A percentile compares a stretch with the other conserved stretches of the same genome.
Evolutionary conservation across 2,113 vertebrate species (phyloP).

Genomic region (Hippocampus comes): DNA sequence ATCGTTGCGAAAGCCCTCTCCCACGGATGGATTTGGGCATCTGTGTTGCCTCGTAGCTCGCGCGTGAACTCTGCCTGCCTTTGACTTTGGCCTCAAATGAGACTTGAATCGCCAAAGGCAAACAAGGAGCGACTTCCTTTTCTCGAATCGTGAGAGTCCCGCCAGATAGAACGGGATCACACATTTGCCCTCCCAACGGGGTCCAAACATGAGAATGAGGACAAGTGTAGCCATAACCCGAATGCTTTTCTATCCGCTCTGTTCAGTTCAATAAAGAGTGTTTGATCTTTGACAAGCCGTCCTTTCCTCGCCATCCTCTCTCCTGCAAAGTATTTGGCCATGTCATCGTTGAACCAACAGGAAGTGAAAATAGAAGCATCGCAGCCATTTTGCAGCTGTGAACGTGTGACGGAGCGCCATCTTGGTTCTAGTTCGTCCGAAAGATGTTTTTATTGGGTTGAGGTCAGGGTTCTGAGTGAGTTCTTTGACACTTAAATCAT

Average conservation of each 20-base stretch:
- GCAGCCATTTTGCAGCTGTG: too few species aligned
- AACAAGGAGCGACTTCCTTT: conserved; percentile 16
- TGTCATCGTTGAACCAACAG: too few species aligned
- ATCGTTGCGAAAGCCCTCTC: conserved; percentile 6
- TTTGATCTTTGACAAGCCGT: conserved; percentile 53
- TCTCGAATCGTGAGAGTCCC: conserved; percentile 1
- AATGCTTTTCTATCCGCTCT: conserved; percentile 51
- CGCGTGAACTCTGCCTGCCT: conserved; percentile 41
- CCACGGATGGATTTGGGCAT: conserved; percentile 19
- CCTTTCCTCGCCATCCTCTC: conserved; percentile 11
- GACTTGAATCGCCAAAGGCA: conserved; percentile 21
- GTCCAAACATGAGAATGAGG: conserved; percentile 19
- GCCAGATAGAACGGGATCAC: conserved; percentile 5
- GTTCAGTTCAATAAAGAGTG: conserved; percentile 66
- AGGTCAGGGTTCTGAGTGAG: too few species aligned
- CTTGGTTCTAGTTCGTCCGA: too few species aligned
- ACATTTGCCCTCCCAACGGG: conserved; percentile 23
- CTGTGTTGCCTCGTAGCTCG: conserved; percentile 23
- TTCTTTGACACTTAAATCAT: too few species aligned
- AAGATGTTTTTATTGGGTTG: too few species aligned
- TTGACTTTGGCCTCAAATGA: conserved; percentile 52
- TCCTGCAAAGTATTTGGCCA: not conserved
- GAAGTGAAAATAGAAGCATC: too few species aligned
- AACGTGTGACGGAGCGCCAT: too few species aligned
- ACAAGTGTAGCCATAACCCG: conserved; percentile 31